A percentile compares a stretch with the other conserved stretches of the same genome.
Conservation (phyloP, 1,140 invertebrate genomes). For the Melitaea cinxia region DNA sequence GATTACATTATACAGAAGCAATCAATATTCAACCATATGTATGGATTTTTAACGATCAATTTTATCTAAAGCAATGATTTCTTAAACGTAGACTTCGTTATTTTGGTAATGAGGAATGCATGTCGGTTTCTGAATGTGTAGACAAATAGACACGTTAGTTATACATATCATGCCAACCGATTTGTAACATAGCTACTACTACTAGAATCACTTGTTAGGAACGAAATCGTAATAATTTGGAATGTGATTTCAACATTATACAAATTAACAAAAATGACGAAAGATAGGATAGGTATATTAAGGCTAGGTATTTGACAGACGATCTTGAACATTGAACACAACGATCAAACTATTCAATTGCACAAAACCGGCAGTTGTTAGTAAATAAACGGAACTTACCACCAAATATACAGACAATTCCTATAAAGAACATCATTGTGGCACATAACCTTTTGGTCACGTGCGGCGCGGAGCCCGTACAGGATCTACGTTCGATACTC, state of each 20-base stretch:
- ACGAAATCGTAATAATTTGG: too few species aligned
- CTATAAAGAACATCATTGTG: conserved; percentile 63
- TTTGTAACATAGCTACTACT: background rate
- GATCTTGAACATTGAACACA: background rate
- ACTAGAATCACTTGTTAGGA: too few species aligned
- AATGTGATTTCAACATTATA: too few species aligned
- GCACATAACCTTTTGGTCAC: conserved; percentile 68
- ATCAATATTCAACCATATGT: background rate
- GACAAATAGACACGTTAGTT: background rate
- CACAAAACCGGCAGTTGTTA: background rate
- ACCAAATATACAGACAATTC: conserved; percentile 67
- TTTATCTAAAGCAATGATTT: background rate
- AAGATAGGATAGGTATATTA: too few species aligned
- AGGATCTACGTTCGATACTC: conserved; percentile 55
- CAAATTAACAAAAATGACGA: too few species aligned
- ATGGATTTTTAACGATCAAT: background rate
- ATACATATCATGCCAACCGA: background rate
- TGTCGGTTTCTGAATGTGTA: background rate
- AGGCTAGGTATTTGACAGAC: too few species aligned
- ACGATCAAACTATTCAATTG: background rate
- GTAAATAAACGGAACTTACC: conserved; percentile 48
- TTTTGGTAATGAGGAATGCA: conserved; percentile 5
- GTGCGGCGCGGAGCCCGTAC: conserved; percentile 55
- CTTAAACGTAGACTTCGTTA: background rate
- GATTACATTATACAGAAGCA: background rate